Base-by-base conservation (phyloP, 2,113 vertebrate species). In the Sterna hirundo region DNA sequence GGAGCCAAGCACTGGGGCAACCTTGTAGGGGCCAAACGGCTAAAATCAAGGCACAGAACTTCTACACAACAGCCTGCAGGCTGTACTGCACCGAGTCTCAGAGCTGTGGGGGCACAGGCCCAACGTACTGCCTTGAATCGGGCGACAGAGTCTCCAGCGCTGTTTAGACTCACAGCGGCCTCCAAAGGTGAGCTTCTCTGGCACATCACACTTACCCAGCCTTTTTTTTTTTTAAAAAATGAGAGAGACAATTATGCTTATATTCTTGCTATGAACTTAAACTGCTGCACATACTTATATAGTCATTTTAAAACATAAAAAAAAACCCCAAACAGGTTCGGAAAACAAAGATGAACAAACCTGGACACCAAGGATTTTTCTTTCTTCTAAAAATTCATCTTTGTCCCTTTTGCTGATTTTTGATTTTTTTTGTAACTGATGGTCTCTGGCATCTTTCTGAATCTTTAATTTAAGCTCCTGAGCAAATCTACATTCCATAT, bases 401-500 rank as follows among this genome's bases (percentile, higher is more conserved):
- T 96, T 98, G 77, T 98, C 98, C 61, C 96, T 98, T 96, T 97
- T 98, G 85, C 51, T 93, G 27, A 82, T 97, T 97, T 98, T 98
- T 29, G 88, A 88, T 88, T 98, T 98, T 96, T 98, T 99, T 64
- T 97, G 97, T 42, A 98, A 79, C 22, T 97, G 97, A 87, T 97
- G 97, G 87, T 98, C 98, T 96, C 96, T 98, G 83, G 97, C 96
- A 91, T 99, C 98, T 95, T 98, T 99, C 94, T 99, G 98, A 94
- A 98, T 97, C 94, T 98, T 99, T 32, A 97, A 87, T 90, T 98
- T 98, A 75, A 99, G 97, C 93, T 99, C 98, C 49, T 98, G 98
- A 85, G 98, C 86, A 97, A 99, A 98, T 83, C 98, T 99, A 69
- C 10, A 62, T 71, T 91, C 38, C 54, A 44, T 13, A 25, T 5